Base-by-base conservation (phyloP, 64 coral and sea anemone genomes). In the Montipora capricornis region DNA sequence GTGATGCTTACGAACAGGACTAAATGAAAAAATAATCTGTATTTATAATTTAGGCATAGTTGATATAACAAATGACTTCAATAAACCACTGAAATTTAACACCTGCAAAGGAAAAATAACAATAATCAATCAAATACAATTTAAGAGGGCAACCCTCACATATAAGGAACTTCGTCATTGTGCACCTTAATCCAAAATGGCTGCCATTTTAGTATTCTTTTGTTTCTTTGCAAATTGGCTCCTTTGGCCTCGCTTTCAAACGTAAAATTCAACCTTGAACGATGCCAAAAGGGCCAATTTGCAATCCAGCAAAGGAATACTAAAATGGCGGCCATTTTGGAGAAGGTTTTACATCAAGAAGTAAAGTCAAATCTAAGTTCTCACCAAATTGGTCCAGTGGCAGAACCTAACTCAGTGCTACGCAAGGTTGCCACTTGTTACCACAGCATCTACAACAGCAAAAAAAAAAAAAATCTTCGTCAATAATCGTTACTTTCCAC, bases 21-120 rank as follows among this genome's bases (percentile, higher is more conserved):
- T 90, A 89, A 90, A 90, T 94, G 87, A 90, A 90, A 92, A 94
- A 94, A 94, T 94, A 90, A 94, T 89, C 82, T 94, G 79, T 90
- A 90, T 94, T 78, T 77, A 84, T 90, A 94, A 94, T 94, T 81
- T 83, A 84, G 55, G 58, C 68, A 61, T 90, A 84, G 68, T 83
- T 76, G 68, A 59, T 86, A 50, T 69, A 76, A 5, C n/a, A 29
- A 10, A n/a, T 67, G 83, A 83, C n/a, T 48, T 11, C 16, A 75
- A 76, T 84, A 78, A 74, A 45, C 58, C 78, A 94, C 59, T 69
- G 67, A 44, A 84, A 90, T 84, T 89, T 74, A 81, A 76, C 75
- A 83, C 66, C 93, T 89, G 88, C 50, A 47, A 77, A 90, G 64
- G 50, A 20, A 9, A 86, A 73, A 5, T 47, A 4, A 61, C 37